These are phyloP conservation scores for Epizoanthus fatuus DNA, from an alignment of 92 coral and sea anemone species.

Conservation along the genomic window DNA sequence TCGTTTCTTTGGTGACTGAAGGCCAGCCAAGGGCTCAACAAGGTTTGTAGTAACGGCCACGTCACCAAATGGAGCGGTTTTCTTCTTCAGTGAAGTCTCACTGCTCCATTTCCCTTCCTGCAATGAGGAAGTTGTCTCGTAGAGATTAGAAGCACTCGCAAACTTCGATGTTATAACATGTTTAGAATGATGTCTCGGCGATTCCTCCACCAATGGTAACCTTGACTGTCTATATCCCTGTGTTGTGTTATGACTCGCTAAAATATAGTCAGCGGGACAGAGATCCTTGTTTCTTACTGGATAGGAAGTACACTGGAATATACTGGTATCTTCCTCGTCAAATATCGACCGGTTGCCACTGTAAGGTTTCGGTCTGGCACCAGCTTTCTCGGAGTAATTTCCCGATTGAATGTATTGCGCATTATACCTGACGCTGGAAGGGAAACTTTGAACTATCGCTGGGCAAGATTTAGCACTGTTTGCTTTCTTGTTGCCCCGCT, in stretches of 20 bases:
- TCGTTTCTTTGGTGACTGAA: conserved; percentile 32
- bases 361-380: neutral
- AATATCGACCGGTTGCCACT: conserved; percentile 7
- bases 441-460: conserved; percentile 36
- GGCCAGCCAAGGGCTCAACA: conserved; percentile 41
- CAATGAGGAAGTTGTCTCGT: neutral
- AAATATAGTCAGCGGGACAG: neutral
- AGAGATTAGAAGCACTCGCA: conserved; percentile 14
- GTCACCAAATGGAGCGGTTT: neutral
- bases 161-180: neutral
- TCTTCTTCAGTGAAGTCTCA: conserved; percentile 20
- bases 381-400: conserved; percentile 19
- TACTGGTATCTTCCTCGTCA: conserved; percentile 30
- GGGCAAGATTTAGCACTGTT: conserved; percentile 25
- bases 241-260: neutral
- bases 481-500: conserved; percentile 22
- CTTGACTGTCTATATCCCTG: neutral
- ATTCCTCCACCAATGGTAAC: neutral
- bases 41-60: too few species aligned
- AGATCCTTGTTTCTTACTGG: neutral
- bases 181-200: neutral
- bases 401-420: conserved; percentile 43
- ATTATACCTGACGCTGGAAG: conserved; percentile 26
- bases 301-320: conserved; percentile 6
- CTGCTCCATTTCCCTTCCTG: conserved; percentile 41